Evolutionary conservation across 2,888 invertebrate genomes (phyloP), one percentile per base, ranked within the genome.

Genomic region (Protodeltote pygarga): DNA sequence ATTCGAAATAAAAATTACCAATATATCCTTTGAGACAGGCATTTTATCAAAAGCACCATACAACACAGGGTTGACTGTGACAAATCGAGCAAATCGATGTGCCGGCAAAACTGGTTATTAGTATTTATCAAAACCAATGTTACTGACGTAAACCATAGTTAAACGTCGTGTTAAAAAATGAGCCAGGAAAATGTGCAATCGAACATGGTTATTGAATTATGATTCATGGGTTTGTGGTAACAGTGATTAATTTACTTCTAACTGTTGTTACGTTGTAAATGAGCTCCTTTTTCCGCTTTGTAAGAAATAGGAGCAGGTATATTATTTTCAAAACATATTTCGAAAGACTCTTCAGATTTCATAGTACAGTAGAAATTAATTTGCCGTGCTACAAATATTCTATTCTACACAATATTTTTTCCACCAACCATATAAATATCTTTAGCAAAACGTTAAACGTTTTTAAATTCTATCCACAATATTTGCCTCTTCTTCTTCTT

Each of bases 101-200:
- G 38, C 49, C 29, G 19, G 31, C 59, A 67, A 54, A 78, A 74
- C 78, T 71, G 60, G 75, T 82, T 79, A 84, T 84, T 85, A 84
- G 79, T 75, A 85, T 85, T 82, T 79, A 85, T 85, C 83, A 82
- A 77, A 73, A 64, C 64, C 73, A 71, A 62, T 51, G 52, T 64
- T 68, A 73, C 71, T 72, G 79, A 79, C 79, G 75, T 73, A 75
- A 81, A 80, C 79, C 64, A 74, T 74, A 66, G 71, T 73, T 83
- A 81, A 81, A 71, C 71, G 74, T 72, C 71, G 52, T 53, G 25
- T 59, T 73, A 83, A 86, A 79, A 84, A 81, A 86, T 81, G 72
- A 64, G 59, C 49, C 64, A 59, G 63, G 65, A 63, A 73, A 68
- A 59, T 61, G 52, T 47, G 54, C 70, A 65, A 66, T 69, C 61